Percentiles rank a stretch among this genome's conserved stretches.
Conservation (phyloP, 2,888 invertebrate genomes). For the Piscicola geometra region DNA sequence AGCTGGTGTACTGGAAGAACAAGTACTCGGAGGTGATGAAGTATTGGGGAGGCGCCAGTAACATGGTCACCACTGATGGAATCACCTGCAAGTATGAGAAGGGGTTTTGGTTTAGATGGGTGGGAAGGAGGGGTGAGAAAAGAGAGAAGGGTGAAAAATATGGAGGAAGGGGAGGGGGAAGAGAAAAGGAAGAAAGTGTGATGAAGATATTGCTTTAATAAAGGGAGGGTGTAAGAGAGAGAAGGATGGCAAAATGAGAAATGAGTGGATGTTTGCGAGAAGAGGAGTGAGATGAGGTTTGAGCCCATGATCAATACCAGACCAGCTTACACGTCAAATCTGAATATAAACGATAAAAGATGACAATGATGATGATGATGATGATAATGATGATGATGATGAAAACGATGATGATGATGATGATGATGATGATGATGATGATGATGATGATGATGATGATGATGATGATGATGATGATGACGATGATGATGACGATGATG, state of each 20-base stretch:
- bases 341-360: too few relatives aligned
- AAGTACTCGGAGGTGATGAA: slow-evolving; percentile 34
- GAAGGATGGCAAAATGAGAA: too few relatives aligned
- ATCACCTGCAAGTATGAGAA: neutral
- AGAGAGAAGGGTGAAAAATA: neutral
- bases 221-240: too few relatives aligned
- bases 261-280: too few relatives aligned
- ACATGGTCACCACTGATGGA: slow-evolving; percentile 9
- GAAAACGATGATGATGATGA: too few relatives aligned
- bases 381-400: neutral
- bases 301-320: too few relatives aligned
- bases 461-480: slow-evolving; percentile 16
- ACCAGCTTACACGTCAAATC: too few relatives aligned
- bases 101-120: neutral
- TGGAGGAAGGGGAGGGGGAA: neutral
- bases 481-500: slow-evolving; percentile 13
- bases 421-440: slow-evolving; percentile 17
- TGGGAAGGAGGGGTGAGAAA: neutral
- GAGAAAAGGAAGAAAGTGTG: neutral
- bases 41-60: slow-evolving; percentile 40
- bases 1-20: slow-evolving; percentile 39
- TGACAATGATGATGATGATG: too few relatives aligned
- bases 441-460: slow-evolving; percentile 23
- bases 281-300: too few relatives aligned
- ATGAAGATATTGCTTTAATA: too few relatives aligned